Conservation (phyloP, 2,797 vertebrate genomes). For the Malurus leucopterus region DNA sequence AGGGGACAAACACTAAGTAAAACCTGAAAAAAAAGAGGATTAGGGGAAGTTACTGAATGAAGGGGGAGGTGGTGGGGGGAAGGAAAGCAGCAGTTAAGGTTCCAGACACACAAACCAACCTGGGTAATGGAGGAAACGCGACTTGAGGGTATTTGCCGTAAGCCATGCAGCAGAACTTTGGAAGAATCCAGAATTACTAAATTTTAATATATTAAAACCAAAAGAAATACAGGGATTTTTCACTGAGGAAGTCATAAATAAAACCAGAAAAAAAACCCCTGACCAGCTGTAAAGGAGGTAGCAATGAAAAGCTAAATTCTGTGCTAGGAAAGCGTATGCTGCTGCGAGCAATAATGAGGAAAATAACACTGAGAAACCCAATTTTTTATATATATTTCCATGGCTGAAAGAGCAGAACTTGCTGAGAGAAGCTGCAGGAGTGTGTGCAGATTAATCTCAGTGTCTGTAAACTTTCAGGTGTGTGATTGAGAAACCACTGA, state of each 20-base stretch:
- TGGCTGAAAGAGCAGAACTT: not conserved
- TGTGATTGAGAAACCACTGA: not conserved
- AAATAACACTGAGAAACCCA: not conserved
- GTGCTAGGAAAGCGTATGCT: not conserved
- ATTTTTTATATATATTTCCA: not conserved
- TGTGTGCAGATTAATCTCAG: not conserved
- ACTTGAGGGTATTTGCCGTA: not conserved
- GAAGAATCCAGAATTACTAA: slow-evolving; percentile 6
- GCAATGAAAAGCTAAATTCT: not conserved
- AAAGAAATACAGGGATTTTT: slow-evolving; percentile 29
- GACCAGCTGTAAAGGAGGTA: slow-evolving; percentile 8
- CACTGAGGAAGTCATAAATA: slow-evolving; percentile 36
- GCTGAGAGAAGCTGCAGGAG: not conserved
- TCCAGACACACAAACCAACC: not conserved
- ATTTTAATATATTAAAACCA: slow-evolving; percentile 48
- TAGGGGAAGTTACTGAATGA: not conserved
- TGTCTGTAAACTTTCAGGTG: not conserved
- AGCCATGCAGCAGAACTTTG: slow-evolving; percentile 32
- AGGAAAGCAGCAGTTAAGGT: not conserved
- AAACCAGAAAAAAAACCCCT: not conserved
- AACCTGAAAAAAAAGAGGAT: not conserved
- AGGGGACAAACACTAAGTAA: not conserved
- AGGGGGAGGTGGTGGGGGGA: not conserved
- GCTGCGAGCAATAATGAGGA: not conserved
- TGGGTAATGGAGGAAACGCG: not conserved